phyloP scores from a whole-genome alignment of 1,140 invertebrate species.

The Brachionus plicatilis region DNA sequence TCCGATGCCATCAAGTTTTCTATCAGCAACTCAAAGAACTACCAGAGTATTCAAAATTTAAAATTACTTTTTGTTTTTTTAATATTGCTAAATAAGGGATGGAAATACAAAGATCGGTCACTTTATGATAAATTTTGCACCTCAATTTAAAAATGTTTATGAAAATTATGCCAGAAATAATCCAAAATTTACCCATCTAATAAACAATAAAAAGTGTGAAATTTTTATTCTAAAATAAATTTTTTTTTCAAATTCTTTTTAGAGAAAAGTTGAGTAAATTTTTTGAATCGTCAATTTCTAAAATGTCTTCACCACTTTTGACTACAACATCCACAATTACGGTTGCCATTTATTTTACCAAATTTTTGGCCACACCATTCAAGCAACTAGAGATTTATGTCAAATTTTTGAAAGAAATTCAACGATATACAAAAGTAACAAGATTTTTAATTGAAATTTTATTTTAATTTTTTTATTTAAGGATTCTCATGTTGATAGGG shows the following conservation, averaged over 20 bases:
- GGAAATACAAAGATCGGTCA: conserved; percentile 68
- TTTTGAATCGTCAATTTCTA: background rate
- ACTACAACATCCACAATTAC: background rate
- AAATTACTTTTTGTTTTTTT: conserved; percentile 20
- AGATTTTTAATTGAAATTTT: background rate
- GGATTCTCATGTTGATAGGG: conserved; percentile 87
- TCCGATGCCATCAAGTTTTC: background rate
- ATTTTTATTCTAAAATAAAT: background rate
- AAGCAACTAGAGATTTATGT: conserved; percentile 38
- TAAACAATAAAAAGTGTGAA: conserved; percentile 78
- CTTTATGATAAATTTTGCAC: conserved; percentile 78
- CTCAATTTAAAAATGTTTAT: conserved; percentile 77
- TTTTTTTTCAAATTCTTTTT: background rate
- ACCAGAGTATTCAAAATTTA: background rate
- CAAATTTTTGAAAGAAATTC: conserved; percentile 75
- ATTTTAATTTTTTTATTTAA: conserved; percentile 44
- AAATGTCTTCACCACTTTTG: conserved; percentile 16
- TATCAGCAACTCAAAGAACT: background rate
- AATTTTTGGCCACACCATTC: conserved; percentile 13
- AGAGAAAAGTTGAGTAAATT: conserved; percentile 9
- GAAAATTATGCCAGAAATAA: conserved; percentile 81
- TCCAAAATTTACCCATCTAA: conserved; percentile 80
- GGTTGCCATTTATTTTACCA: conserved; percentile 19
- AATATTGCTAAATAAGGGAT: background rate
- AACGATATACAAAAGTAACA: conserved; percentile 74